Conservation (phyloP, 2,797 vertebrate genomes). For the Platalea minor region DNA sequence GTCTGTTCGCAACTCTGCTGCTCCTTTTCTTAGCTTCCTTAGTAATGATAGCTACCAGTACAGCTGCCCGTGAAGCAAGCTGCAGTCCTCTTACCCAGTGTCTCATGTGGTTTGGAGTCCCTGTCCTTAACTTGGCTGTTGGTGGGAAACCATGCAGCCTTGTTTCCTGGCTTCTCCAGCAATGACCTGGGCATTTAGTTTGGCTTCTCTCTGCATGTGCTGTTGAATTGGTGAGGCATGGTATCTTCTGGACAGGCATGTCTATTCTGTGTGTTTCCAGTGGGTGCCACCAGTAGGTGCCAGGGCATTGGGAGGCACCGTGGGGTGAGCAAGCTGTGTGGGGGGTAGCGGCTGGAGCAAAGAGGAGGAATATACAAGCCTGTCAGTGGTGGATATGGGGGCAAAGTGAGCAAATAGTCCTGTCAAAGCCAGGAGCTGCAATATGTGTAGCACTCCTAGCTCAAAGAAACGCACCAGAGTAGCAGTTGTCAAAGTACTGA, state of each 20-base stretch:
- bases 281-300: neutral
- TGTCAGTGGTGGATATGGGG: neutral
- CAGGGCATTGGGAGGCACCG: neutral
- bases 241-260: neutral
- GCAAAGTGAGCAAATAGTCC: neutral
- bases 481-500: neutral
- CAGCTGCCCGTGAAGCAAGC: neutral
- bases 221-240: neutral
- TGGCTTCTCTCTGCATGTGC: neutral
- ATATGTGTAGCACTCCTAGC: neutral
- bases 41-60: neutral
- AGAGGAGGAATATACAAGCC: neutral
- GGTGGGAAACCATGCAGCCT: neutral
- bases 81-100: neutral
- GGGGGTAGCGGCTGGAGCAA: accelerated
- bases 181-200: neutral
- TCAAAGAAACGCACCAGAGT: neutral
- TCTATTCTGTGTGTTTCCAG: neutral
- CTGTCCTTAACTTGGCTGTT: neutral
- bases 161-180: neutral
- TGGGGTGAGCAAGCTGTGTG: neutral
- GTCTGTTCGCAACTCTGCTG: neutral
- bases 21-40: neutral
- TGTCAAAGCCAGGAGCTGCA: neutral
- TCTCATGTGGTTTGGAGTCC: neutral